Percentiles rank a stretch among this genome's conserved stretches.
Conservation (phyloP, 2,797 vertebrate species). For the Parauchenoglanis punctatus region DNA sequence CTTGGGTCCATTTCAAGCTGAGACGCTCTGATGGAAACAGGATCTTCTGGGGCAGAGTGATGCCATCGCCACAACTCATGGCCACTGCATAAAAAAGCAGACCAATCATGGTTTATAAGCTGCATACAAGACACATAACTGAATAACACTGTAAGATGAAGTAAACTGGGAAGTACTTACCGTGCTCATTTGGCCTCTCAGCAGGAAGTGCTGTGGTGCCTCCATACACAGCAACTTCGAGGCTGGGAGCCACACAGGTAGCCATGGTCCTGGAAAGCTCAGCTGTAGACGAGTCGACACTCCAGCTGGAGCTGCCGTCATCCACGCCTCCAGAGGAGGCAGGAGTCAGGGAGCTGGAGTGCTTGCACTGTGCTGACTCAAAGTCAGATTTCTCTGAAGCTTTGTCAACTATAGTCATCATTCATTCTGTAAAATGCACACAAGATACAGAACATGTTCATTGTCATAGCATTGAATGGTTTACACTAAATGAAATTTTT, state of each 20-base stretch:
- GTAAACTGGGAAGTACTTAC: slow-evolving; percentile 64
- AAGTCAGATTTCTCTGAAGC: slow-evolving; percentile 89
- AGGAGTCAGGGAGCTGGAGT: slow-evolving; percentile 79
- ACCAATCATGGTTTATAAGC: neutral
- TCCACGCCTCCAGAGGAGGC: slow-evolving; percentile 90
- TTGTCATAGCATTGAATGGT: neutral
- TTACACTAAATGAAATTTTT: neutral
- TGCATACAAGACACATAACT: neutral
- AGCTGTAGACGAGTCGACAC: slow-evolving; percentile 78
- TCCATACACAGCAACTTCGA: slow-evolving; percentile 87
- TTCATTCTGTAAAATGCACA: slow-evolving; percentile 83
- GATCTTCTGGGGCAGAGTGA: slow-evolving; percentile 88
- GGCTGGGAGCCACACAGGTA: slow-evolving; percentile 83
- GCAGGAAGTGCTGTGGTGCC: slow-evolving; percentile 74
- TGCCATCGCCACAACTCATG: slow-evolving; percentile 85
- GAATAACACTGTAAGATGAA: neutral
- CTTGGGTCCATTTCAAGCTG: slow-evolving; percentile 89
- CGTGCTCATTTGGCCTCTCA: slow-evolving; percentile 88
- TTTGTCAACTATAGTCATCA: slow-evolving; percentile 99
- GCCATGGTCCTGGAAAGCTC: slow-evolving; percentile 84
- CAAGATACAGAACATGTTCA: neutral
- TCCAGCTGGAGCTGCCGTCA: slow-evolving; percentile 85
- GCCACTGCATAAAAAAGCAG: slow-evolving; percentile 61
- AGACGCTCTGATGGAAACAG: slow-evolving; percentile 92
- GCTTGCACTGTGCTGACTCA: slow-evolving; percentile 85